Conservation (phyloP, 2,888 invertebrate genomes). For the Chrysopilus asiliformis region DNA sequence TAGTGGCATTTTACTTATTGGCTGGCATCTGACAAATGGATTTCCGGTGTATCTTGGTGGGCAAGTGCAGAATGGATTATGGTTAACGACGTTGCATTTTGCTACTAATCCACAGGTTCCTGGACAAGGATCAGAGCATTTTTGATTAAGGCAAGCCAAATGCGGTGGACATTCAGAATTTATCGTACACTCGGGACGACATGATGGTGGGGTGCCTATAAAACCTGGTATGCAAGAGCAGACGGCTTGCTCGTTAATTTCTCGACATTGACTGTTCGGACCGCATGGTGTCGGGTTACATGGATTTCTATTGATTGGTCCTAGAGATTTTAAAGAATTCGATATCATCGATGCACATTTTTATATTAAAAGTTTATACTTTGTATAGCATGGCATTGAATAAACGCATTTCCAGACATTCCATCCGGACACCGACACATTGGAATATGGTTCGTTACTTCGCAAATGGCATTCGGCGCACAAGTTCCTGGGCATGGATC, state of each 20-base stretch:
- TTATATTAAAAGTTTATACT: conserved; percentile 31
- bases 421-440: conserved; percentile 46
- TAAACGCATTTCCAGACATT: conserved; percentile 57
- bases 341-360: background rate
- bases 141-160: conserved; percentile 56
- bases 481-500: conserved; percentile 64
- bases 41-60: conserved; percentile 48
- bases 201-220: conserved; percentile 51
- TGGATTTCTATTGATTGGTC: conserved; percentile 19
- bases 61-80: conserved; percentile 60
- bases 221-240: conserved; percentile 53
- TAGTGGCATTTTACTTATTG: conserved; percentile 31
- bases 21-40: conserved; percentile 50
- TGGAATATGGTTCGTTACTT: conserved; percentile 61
- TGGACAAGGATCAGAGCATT: conserved; percentile 58
- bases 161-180: conserved; percentile 59
- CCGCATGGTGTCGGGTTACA: conserved; percentile 54
- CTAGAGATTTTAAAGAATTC: conserved; percentile 1
- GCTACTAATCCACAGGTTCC: conserved; percentile 59
- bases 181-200: conserved; percentile 58
- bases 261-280: conserved; percentile 47
- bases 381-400: conserved; percentile 43
- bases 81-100: conserved; percentile 62
- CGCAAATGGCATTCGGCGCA: conserved; percentile 54
- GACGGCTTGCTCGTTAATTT: conserved; percentile 49